A percentile compares a stretch with the other conserved stretches of the same genome.
Evolutionary conservation across 2,113 vertebrate species (phyloP).

Genomic region (Sprattus sprattus): DNA sequence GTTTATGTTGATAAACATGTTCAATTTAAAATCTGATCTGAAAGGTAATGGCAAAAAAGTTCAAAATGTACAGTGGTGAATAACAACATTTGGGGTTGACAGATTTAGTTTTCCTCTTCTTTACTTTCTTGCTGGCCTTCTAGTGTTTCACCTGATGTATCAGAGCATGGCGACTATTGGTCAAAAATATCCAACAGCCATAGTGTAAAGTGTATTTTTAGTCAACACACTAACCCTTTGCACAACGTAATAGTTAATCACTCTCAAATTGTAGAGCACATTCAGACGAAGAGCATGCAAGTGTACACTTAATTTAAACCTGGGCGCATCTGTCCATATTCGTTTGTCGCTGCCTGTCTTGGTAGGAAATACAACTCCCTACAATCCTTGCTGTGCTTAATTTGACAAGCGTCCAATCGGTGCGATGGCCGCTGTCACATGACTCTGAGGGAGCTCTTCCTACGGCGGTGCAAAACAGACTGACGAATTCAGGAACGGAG

Average conservation of each 20-base stretch:
- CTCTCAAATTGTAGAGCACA: not conserved
- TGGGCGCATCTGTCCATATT: not conserved
- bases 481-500: slow-evolving; percentile 44
- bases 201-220: too few species aligned
- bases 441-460: slow-evolving; percentile 47
- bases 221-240: too few species aligned
- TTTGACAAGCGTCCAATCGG: slow-evolving; percentile 51
- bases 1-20: too few species aligned
- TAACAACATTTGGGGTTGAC: not conserved
- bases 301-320: not conserved
- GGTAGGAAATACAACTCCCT: slow-evolving; percentile 43
- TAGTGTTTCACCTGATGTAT: too few species aligned
- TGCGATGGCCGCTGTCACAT: slow-evolving; percentile 45
- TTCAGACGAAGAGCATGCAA: not conserved
- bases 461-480: slow-evolving; percentile 52
- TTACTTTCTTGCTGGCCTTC: too few species aligned
- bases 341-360: not conserved
- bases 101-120: too few species aligned
- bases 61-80: too few species aligned
- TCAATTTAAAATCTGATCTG: too few species aligned
- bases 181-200: too few species aligned
- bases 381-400: slow-evolving; percentile 30
- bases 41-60: too few species aligned
- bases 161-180: too few species aligned
- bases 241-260: too few species aligned